Percentiles rank a stretch among this genome's conserved stretches.
Evolutionary conservation across 2,113 vertebrate species (phyloP).

Genomic region (Carettochelys insculpta): DNA sequence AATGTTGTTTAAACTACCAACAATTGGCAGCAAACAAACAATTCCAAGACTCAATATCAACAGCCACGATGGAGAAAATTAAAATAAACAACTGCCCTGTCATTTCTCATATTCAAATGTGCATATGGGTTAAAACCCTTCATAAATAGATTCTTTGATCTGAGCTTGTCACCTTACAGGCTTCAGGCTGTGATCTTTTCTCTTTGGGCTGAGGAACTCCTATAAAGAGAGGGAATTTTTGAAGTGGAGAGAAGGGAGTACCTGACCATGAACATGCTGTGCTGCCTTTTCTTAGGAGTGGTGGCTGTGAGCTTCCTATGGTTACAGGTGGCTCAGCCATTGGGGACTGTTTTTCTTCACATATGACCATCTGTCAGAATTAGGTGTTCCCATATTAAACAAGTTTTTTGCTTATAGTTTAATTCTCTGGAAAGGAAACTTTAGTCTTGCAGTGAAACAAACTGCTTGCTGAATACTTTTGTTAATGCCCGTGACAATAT

Average conservation of each 20-base stretch:
- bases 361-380: too few species aligned
- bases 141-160: rapidly evolving
- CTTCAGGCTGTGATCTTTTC: not conserved
- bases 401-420: too few species aligned
- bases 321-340: too few species aligned
- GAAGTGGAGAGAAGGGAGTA: not conserved
- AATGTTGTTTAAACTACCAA: not conserved
- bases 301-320: not conserved
- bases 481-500: too few species aligned
- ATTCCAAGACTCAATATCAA: not conserved
- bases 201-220: not conserved
- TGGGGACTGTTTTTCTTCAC: too few species aligned
- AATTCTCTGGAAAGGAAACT: too few species aligned
- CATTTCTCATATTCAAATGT: not conserved
- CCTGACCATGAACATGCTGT: not conserved
- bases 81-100: too few species aligned
- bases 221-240: not conserved
- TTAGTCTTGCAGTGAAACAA: too few species aligned
- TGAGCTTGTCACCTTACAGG: not conserved
- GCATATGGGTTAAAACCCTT: not conserved
- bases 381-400: too few species aligned
- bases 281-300: not conserved
- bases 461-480: too few species aligned
- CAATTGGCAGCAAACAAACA: not conserved
- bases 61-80: not conserved